phyloP scores from a whole-genome alignment of 1,140 invertebrate species.

The Achatina immaculata region DNA sequence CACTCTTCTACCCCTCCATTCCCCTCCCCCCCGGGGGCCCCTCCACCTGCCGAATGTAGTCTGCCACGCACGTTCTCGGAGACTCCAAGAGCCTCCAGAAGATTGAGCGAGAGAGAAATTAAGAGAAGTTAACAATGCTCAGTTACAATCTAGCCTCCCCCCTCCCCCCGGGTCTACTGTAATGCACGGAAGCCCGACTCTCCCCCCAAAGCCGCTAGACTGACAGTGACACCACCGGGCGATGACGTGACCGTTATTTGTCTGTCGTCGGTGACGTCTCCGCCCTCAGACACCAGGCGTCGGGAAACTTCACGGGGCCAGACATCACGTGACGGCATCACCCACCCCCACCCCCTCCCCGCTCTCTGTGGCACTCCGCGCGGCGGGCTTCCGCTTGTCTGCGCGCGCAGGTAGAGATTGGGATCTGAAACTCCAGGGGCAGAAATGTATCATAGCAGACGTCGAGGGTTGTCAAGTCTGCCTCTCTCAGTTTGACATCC shows the following conservation, averaged over 20 bases:
- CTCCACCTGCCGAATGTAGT: too few relatives aligned
- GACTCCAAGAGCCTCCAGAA: too few relatives aligned
- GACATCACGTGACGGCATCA: conserved; percentile 6
- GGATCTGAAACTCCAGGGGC: conserved; percentile 4
- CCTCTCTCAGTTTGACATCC: background rate
- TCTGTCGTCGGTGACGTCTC: conserved; percentile 1
- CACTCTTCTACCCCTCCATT: too few relatives aligned
- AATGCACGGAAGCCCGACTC: background rate
- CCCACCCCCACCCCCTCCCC: too few relatives aligned
- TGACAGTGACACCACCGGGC: conserved; percentile 2
- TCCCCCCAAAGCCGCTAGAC: background rate
- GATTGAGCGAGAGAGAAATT: too few relatives aligned
- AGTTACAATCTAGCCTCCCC: too few relatives aligned
- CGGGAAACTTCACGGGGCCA: background rate
- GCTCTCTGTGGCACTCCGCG: background rate
- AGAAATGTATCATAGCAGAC: conserved; percentile 26
- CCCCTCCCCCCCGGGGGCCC: too few relatives aligned
- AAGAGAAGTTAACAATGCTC: too few relatives aligned
- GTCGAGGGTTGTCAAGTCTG: background rate
- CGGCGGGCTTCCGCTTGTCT: conserved; percentile 9
- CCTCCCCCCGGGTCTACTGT: too few relatives aligned
- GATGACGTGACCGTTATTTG: conserved; percentile 8
- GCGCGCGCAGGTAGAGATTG: conserved; percentile 12
- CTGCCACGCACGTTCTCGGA: too few relatives aligned
- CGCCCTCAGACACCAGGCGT: conserved; percentile 13